Evolutionary conservation across 2,888 invertebrate genomes (phyloP).

Genomic region (Gryllus longicercus): DNA sequence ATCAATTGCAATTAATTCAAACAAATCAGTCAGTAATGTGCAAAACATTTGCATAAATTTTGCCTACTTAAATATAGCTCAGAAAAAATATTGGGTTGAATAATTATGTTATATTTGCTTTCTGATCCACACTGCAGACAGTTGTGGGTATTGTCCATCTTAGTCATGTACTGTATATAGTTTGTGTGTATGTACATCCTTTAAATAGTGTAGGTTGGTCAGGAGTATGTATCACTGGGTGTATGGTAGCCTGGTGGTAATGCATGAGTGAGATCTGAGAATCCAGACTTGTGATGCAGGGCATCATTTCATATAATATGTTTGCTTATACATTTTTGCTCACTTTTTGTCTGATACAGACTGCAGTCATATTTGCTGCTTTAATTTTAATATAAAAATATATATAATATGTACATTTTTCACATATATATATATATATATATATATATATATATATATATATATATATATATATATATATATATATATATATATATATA

Average conservation of each 20-base stretch:
- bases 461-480: neutral
- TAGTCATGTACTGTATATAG: neutral
- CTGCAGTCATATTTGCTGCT: slow-evolving; percentile 31
- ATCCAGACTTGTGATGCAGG: slow-evolving; percentile 1
- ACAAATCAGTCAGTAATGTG: no score
- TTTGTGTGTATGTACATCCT: neutral
- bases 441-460: no score
- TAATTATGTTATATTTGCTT: neutral
- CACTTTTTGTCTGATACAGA: slow-evolving; percentile 25
- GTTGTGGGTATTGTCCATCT: neutral
- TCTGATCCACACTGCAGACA: neutral
- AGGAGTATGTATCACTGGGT: neutral
- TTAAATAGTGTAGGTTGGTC: no score
- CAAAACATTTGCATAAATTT: no score
- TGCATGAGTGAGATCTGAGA: neutral
- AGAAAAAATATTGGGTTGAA: no score
- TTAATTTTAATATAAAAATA: slow-evolving; percentile 19
- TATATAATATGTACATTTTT: neutral
- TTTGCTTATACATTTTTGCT: slow-evolving; percentile 25
- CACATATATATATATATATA: neutral
- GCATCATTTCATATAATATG: neutral
- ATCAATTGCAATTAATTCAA: no score
- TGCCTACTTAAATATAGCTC: no score
- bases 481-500: neutral
- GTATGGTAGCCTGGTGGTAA: neutral